Conservation (phyloP, 2,797 vertebrate genomes). For the Labeo calbasu region DNA sequence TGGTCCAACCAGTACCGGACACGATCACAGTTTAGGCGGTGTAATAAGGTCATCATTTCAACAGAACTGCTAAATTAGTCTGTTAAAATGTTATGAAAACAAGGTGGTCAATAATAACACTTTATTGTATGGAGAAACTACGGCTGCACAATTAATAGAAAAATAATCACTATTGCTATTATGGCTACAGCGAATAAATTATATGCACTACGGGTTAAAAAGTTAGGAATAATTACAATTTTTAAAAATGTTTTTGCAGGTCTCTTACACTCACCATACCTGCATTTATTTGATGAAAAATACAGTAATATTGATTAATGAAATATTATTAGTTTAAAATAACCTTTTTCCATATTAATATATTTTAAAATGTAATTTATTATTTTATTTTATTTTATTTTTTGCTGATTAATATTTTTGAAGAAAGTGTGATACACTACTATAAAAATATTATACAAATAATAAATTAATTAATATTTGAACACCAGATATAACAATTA, state of each 20-base stretch:
- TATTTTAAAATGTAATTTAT: no score
- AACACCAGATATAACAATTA: no score
- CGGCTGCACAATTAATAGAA: background rate
- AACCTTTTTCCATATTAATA: no score
- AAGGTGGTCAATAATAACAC: background rate
- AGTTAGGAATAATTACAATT: background rate
- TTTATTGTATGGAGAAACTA: background rate
- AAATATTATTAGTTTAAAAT: no score
- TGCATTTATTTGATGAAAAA: background rate
- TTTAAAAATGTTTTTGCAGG: background rate
- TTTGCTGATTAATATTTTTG: no score
- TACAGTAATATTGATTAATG: background rate
- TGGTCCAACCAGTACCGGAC: slow-evolving; percentile 23
- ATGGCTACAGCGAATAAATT: background rate
- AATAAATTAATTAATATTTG: no score
- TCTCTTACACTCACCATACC: background rate
- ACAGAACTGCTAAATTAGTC: slow-evolving; percentile 17
- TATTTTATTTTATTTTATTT: no score
- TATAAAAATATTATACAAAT: no score
- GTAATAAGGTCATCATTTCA: slow-evolving; percentile 19
- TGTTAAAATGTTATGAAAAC: background rate
- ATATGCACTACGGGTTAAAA: background rate
- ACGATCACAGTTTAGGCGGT: slow-evolving; percentile 3
- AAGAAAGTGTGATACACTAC: no score
- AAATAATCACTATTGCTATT: background rate